Base-by-base conservation (phyloP, 2,113 vertebrate species). In the Oophaga pumilio region DNA sequence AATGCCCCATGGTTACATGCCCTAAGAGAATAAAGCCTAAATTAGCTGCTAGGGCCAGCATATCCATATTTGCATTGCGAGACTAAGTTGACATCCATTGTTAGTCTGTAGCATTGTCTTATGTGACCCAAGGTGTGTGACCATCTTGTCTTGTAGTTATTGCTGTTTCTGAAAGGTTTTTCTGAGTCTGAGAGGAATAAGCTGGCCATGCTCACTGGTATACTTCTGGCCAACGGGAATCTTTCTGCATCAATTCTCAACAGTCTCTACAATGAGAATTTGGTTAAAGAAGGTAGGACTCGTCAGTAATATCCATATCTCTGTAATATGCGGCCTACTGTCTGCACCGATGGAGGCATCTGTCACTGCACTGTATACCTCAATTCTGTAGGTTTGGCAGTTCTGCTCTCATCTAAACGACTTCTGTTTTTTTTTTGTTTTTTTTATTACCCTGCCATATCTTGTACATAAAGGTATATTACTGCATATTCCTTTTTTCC, bases 171-270 rank as follows among this genome's bases (percentile, higher is more conserved):
- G 85, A 99, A 99, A 89, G 98, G 98, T 77, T 99, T 99, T 94
- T 97, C 97, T 0, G 98, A 99, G 94, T 99, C 98, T 0, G 98
- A 99, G 94, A 95, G 98, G 91, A 99, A 99, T 95, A 99, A 99
- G 88, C 92, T 99, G 92, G 98, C 98, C 93, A 99, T 99, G 98
- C 91, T 99, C 90, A 96, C 98, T 8, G 98, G 97, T 88, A 98
- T 99, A 92, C 97, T 99, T 93, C 94, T 99, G 92, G 97, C 97
- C 93, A 99, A 99, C 0, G 98, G 98, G 88, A 97, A 95, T 89
- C 96, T 99, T 87, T 98, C 97, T 2, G 97, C 98, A 52, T 97
- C 98, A 22, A 98, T 99, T 94, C 95, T 99, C 90, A 97, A 90
- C 95, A 99, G 98, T 93, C 97, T 99, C 82, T 99, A 95, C 93